Percentiles rank a stretch among this genome's conserved stretches.
Evolutionary conservation across 2,888 invertebrate genomes (phyloP).

Genomic region (Phragmatobia fuliginosa): DNA sequence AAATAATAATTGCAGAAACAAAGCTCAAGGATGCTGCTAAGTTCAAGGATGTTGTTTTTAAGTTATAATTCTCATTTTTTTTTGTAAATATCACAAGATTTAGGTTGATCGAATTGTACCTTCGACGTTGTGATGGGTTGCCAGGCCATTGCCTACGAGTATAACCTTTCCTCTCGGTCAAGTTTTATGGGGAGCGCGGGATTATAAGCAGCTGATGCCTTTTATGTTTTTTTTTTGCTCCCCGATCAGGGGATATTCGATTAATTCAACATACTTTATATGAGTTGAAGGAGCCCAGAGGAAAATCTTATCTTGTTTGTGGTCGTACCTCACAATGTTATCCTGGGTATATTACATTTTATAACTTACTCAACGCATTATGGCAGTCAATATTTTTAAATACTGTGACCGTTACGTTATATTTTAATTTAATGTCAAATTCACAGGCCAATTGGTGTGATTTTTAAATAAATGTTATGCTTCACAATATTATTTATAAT

Average conservation of each 20-base stretch:
- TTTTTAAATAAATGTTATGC: not conserved
- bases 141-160: conserved; percentile 18
- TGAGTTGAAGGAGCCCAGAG: not conserved
- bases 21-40: no score
- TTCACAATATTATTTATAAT: not conserved
- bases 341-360: not conserved
- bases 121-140: conserved; percentile 13
- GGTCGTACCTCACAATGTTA: not conserved
- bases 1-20: no score
- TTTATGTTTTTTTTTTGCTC: conserved; percentile 16
- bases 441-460: not conserved
- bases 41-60: not conserved
- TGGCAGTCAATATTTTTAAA: not conserved
- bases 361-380: not conserved
- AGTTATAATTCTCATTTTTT: not conserved
- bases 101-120: conserved; percentile 13
- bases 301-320: conserved; percentile 3
- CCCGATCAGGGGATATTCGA: conserved; percentile 12
- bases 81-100: conserved; percentile 9
- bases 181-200: conserved; percentile 21
- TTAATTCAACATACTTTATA: conserved; percentile 9
- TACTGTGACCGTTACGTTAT: not conserved
- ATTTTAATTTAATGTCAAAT: not conserved
- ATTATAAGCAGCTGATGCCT: conserved; percentile 24
- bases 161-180: conserved; percentile 24